Evolutionary conservation across 2,888 invertebrate species (phyloP).

Genomic region (Girardia tigrina): DNA sequence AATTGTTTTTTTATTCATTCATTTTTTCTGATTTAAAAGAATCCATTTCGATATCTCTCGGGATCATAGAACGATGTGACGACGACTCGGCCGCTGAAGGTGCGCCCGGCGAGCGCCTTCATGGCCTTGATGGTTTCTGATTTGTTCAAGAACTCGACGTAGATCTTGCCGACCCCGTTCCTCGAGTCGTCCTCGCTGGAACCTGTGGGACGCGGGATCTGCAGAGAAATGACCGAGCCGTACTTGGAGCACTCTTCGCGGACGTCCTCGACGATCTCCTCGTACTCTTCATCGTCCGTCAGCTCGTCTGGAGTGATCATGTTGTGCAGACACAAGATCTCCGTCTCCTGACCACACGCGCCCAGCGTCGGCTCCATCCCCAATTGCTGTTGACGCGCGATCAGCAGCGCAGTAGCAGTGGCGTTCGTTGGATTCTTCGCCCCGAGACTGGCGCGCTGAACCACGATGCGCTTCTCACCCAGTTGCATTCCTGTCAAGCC

Average conservation of each 20-base stretch:
- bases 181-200: constrained; percentile 90
- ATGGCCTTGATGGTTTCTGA: constrained; percentile 94
- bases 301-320: constrained; percentile 92
- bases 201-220: constrained; percentile 88
- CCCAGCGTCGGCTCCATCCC: constrained; percentile 38
- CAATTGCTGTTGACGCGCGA: constrained; percentile 46
- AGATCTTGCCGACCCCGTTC: constrained; percentile 94
- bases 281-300: constrained; percentile 90
- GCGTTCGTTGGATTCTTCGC: constrained; percentile 57
- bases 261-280: constrained; percentile 94
- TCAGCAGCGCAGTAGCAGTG: not conserved
- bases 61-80: constrained; percentile 97
- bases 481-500: constrained; percentile 97
- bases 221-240: constrained; percentile 79
- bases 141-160: constrained; percentile 88
- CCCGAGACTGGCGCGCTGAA: constrained; percentile 89
- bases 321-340: constrained; percentile 75
- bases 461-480: constrained; percentile 92
- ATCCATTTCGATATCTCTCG: constrained; percentile 88
- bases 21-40: constrained; percentile 76
- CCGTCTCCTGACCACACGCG: constrained; percentile 57
- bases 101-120: constrained; percentile 85
- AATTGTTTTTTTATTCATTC: no score
- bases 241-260: constrained; percentile 94
- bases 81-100: constrained; percentile 92